Evolutionary conservation across 2,113 vertebrate genomes (phyloP).

Genomic region (Herpetotheres cachinnans): DNA sequence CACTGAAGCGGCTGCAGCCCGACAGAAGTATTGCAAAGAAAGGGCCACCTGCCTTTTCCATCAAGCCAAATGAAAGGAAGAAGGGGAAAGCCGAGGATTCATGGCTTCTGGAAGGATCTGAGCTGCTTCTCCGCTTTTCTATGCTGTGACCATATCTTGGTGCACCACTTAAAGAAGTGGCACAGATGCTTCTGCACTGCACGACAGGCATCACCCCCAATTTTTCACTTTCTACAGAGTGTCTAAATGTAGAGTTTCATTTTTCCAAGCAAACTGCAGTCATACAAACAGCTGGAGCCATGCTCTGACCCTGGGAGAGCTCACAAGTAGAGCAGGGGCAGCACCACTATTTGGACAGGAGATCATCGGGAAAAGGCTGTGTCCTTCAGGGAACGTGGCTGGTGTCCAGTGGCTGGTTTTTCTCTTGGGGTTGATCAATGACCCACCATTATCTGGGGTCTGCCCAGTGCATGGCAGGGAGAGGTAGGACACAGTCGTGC

Average conservation of each 20-base stretch:
- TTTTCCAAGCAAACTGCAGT: neutral
- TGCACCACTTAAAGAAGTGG: neutral
- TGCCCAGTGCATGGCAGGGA: neutral
- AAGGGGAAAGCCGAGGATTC: rapidly evolving
- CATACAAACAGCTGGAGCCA: neutral
- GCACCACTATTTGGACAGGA: neutral
- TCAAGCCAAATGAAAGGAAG: neutral
- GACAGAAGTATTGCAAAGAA: neutral
- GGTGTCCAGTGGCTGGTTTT: neutral
- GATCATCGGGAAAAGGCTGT: neutral
- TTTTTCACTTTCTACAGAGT: neutral
- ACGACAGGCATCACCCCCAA: neutral
- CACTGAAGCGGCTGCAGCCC: neutral
- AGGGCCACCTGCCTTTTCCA: neutral
- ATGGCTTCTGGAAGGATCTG: no score
- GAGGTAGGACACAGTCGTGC: neutral
- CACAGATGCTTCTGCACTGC: neutral
- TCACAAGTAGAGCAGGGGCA: neutral
- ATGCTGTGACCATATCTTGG: rapidly evolving
- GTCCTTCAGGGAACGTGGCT: neutral
- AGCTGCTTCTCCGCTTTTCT: neutral
- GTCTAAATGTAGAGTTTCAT: neutral
- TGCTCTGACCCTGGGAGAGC: neutral
- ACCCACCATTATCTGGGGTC: neutral
- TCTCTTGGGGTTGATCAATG: neutral